Evolutionary conservation across 2,797 vertebrate species (phyloP), one percentile per base, ranked within the genome.

Genomic region (Forpus xanthops): DNA sequence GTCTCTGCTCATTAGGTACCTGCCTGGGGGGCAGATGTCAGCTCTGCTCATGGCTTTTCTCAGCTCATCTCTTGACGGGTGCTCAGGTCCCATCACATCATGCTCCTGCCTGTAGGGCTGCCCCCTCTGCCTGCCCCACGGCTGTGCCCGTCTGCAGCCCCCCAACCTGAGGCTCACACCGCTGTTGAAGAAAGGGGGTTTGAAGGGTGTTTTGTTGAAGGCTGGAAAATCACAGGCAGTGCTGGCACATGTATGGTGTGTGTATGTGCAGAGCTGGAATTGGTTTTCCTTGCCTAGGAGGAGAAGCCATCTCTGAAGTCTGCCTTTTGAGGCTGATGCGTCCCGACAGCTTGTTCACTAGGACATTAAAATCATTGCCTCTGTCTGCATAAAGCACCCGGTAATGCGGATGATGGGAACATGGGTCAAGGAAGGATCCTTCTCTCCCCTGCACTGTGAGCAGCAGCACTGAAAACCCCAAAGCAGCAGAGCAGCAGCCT

Each of bases 301-400:
- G 92, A 90, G 85, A 88, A 77, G 68, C 71, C 80, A 31, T 80
- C 44, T 31, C 76, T 64, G 67, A 72, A 94, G 74, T 62, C 61
- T 76, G 62, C 81, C 85, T 60, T 96, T 89, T 98, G 97, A 98
- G 80, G 72, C 93, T 98, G 96, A 98, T 97, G 72, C 31, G 12
- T 97, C 72, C 92, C 8, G 97, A 96, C 95, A 58, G 96, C 94
- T 92, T 96, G 92, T 93, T 95, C 96, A 91, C 93, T 96, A 91
- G 92, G 96, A 93, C 93, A 89, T 96, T 96, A 95, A 89, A 95
- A 95, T 95, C 92, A 15, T 45, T 67, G 92, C 95, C 87, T 94
- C 77, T 90, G 82, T 86, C 85, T 90, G 86, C 66, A 12, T 96
- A 85, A 89, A 91, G 31, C 66, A 56, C 75, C 89, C 64, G 53